These are phyloP conservation scores for Tarsius wallacei DNA, from an alignment of 2,797 vertebrate species.

Conservation along the genomic window DNA sequence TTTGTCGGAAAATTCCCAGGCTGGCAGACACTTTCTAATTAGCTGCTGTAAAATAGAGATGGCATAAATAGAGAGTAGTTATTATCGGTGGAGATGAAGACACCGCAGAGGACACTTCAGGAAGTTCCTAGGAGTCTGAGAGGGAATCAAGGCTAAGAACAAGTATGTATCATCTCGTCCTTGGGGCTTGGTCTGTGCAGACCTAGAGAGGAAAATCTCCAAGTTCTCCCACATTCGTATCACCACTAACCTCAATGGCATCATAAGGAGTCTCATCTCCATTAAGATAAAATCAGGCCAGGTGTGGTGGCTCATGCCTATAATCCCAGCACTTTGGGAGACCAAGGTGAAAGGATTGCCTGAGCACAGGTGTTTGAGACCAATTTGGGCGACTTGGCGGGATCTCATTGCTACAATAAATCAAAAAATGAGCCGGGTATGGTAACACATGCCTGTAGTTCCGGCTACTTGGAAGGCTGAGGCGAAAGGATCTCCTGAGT, in stretches of 20 bases:
- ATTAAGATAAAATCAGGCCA: not conserved
- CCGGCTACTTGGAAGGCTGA: no score
- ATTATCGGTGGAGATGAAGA: slow-evolving; percentile 13
- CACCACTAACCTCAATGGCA: not conserved
- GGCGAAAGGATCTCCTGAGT: no score
- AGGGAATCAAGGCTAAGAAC: not conserved
- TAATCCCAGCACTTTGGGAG: no score
- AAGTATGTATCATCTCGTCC: accelerated
- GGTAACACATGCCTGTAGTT: no score
- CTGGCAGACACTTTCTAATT: slow-evolving; percentile 60
- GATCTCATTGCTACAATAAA: no score
- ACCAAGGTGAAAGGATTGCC: no score
- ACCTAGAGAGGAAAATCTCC: not conserved
- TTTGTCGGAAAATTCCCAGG: slow-evolving; percentile 51
- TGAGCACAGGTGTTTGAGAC: no score
- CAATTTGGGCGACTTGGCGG: no score
- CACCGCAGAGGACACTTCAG: not conserved
- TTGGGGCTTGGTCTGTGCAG: accelerated
- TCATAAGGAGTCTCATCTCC: not conserved
- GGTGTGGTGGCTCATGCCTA: no score
- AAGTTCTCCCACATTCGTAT: not conserved
- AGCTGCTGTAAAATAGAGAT: slow-evolving; percentile 13
- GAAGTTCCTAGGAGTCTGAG: not conserved
- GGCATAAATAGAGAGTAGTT: slow-evolving; percentile 42
- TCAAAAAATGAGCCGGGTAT: no score